Evolutionary conservation across 2,113 vertebrate species (phyloP), one percentile per base, ranked within the genome.

Genomic region (Progne subis): DNA sequence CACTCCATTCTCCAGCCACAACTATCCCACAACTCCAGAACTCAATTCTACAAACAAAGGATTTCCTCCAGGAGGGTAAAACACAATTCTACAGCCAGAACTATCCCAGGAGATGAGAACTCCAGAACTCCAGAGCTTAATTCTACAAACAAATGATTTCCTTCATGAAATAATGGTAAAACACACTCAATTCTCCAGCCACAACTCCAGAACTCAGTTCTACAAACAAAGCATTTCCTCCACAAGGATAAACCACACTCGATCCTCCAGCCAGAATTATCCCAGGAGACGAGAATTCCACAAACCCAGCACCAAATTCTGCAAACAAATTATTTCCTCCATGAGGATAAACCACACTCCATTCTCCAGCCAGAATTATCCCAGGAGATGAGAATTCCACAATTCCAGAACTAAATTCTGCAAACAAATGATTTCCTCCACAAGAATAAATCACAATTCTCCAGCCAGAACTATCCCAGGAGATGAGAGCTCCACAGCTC

Each of bases 11-110:
- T 53, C 52, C 52, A 53, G 28, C 28, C 52, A 53, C 2, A 53
- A 53, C 9, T 29, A 29, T 29, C 28, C 32, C 57, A n/a, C 19
- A n/a, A 14, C 12, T 56, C 18, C 55, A 56, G 19, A 20, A 32
- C 19, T 21, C 13, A 32, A 56, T 56, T 20, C 55, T 55, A 11
- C 52, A 53, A 29, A 55, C 52, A 53, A 53, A 55, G 8, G 18
- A 46, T 46, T 46, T 18, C 44, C 29, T 55, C 37, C 31, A n/a
- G 5, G 9, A 57, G n/a, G 26, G 1, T 25, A 25, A 76, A 49
- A 0, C 49, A 23, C 5, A 2, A 14, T 49, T 25, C 5, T 49
- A 16, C 57, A 61, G 4, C 12, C 14, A 21, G 3, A 34, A 16
- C 7, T 9, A 21, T 2, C 26, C 41, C 21, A 37, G 37, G 37